Percentiles rank a stretch among this genome's conserved stretches.
Evolutionary conservation across 2,113 vertebrate genomes (phyloP).

Genomic region (Numida meleagris): DNA sequence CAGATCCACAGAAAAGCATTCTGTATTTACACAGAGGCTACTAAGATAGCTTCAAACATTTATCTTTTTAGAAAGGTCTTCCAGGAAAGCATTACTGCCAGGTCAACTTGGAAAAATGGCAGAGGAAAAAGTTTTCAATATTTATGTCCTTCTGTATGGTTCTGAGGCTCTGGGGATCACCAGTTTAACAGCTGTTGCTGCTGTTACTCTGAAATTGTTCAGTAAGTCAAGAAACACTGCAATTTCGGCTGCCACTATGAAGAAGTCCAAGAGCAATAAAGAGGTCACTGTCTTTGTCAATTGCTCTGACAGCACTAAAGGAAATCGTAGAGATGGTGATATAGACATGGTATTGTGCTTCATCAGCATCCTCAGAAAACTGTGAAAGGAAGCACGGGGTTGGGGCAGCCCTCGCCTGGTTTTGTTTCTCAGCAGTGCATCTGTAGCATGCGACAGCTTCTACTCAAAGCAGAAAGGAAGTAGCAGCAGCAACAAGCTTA

Average conservation of each 20-base stretch:
- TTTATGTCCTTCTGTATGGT: neutral
- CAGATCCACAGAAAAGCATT: neutral
- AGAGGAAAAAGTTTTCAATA: neutral
- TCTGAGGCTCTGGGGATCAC: conserved; percentile 4
- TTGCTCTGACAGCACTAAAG: neutral
- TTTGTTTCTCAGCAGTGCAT: neutral
- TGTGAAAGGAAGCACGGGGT: neutral
- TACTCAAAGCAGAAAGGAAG: neutral
- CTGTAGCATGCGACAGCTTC: neutral
- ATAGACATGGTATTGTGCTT: neutral
- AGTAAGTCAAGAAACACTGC: neutral
- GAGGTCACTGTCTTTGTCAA: neutral
- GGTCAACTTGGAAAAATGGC: neutral
- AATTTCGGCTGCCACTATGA: neutral
- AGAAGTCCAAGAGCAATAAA: neutral
- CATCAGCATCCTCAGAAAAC: neutral
- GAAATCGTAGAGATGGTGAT: neutral
- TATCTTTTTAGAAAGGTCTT: conserved; percentile 1
- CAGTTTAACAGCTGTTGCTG: neutral
- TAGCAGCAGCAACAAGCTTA: neutral
- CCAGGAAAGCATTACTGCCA: neutral
- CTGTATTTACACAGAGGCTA: neutral
- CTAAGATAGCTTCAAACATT: neutral
- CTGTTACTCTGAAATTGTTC: neutral
- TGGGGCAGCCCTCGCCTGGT: neutral